phyloP scores from a whole-genome alignment of 2,888 invertebrate species.

The Sylvicola cinctus region DNA sequence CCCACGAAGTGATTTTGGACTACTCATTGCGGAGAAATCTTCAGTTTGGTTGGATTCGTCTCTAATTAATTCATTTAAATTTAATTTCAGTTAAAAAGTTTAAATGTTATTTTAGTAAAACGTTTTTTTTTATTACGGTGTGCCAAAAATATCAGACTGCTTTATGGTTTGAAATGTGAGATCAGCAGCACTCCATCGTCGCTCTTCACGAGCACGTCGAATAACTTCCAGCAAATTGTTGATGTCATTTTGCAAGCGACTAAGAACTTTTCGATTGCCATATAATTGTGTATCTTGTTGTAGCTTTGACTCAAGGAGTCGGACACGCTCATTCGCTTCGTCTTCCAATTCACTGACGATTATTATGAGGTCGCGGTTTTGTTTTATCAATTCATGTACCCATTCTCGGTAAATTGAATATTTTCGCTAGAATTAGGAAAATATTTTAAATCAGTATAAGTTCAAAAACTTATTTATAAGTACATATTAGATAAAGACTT shows the following conservation, averaged over 20 bases:
- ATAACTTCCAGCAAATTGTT: constrained; percentile 26
- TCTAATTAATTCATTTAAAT: no score
- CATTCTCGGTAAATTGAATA: constrained; percentile 36
- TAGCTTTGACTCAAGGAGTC: constrained; percentile 21
- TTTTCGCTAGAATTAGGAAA: constrained; percentile 32
- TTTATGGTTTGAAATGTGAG: constrained; percentile 26
- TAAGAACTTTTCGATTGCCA: constrained; percentile 10
- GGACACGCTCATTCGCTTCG: constrained; percentile 34
- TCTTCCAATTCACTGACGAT: constrained; percentile 40
- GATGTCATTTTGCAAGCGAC: constrained; percentile 17
- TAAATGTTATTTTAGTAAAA: no score
- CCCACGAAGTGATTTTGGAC: no score
- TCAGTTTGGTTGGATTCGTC: no score
- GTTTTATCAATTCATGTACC: constrained; percentile 37
- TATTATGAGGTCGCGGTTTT: constrained; percentile 35
- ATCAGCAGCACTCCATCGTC: constrained; percentile 22
- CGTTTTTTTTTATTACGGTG: no score
- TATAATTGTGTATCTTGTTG: not conserved
- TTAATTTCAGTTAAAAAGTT: no score
- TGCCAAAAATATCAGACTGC: constrained; percentile 19
- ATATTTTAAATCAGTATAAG: no score
- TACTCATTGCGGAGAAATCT: no score
- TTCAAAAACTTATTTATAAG: no score
- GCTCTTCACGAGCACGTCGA: constrained; percentile 21
- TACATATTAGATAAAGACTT: no score